phyloP scores from a whole-genome alignment of 2,797 vertebrate species.

The Peromyscus melanophrys region DNA sequence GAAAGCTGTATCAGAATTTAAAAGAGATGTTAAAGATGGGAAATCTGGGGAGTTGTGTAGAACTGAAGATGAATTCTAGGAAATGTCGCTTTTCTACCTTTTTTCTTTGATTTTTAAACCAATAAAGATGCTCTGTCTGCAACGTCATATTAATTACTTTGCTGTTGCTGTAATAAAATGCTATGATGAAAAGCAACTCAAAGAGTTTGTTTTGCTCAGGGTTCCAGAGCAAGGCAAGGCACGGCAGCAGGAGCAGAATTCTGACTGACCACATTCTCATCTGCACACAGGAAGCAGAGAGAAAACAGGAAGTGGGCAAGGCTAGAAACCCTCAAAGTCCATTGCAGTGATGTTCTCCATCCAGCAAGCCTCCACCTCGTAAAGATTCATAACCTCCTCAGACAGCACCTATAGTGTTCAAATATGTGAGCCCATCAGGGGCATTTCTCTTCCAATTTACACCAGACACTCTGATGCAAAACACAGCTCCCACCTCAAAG shows the following conservation, averaged over 20 bases:
- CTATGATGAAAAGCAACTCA: neutral
- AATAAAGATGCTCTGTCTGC: neutral
- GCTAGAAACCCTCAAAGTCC: neutral
- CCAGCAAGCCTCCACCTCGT: neutral
- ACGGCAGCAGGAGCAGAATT: neutral
- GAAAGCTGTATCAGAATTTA: neutral
- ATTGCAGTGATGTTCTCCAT: neutral
- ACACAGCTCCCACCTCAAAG: neutral
- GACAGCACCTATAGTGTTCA: neutral
- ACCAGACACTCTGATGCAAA: neutral
- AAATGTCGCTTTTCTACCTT: neutral
- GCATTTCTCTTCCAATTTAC: neutral
- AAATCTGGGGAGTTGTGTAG: neutral
- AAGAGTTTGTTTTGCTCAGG: neutral
- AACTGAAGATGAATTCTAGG: neutral
- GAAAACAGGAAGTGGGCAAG: neutral
- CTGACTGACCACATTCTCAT: neutral
- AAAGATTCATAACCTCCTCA: neutral
- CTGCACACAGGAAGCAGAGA: neutral
- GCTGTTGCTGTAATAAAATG: neutral
- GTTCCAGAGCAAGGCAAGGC: neutral
- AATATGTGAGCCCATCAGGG: neutral
- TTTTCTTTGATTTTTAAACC: neutral
- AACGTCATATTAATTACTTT: neutral
- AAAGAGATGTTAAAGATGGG: neutral